Evolutionary conservation across 2,797 vertebrate species (phyloP).

Genomic region (Hozukius guyotensis): DNA sequence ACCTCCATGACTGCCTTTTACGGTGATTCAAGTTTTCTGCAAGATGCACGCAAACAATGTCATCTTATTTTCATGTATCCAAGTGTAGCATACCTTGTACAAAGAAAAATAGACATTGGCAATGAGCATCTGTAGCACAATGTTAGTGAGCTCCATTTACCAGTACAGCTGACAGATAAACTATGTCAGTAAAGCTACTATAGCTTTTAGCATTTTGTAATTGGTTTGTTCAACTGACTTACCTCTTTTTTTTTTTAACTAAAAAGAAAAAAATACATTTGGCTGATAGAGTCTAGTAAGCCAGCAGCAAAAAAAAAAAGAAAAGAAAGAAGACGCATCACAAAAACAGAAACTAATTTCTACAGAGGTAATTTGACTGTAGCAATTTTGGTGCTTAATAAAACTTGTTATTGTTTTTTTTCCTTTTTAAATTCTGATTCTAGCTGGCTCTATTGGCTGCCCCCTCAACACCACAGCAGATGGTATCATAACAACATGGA

Average conservation of each 20-base stretch:
- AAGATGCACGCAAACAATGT: not conserved
- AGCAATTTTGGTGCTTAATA: constrained; percentile 9
- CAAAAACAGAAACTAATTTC: not conserved
- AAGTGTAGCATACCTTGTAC: not conserved
- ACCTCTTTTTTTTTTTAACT: not conserved
- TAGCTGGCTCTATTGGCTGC: not conserved
- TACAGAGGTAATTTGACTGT: not conserved
- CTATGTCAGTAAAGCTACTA: not conserved
- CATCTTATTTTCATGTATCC: not conserved
- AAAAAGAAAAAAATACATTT: not conserved
- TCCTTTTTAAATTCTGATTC: not conserved
- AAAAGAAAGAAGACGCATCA: not conserved
- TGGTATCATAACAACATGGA: constrained; percentile 17
- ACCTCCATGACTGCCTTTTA: constrained; percentile 10
- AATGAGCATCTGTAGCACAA: constrained; percentile 2
- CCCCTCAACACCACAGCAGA: constrained; percentile 6
- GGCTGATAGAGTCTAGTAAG: not conserved
- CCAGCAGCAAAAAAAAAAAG: not conserved
- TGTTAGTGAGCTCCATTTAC: not conserved
- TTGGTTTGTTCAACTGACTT: constrained; percentile 10
- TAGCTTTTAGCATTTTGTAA: constrained; percentile 10
- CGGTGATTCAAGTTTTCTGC: not conserved
- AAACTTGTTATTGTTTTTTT: not conserved
- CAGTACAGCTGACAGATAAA: not conserved
- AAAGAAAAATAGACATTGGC: not conserved